Base-by-base conservation (phyloP, 2,888 invertebrate genomes). In the Latheticus oryzae region DNA sequence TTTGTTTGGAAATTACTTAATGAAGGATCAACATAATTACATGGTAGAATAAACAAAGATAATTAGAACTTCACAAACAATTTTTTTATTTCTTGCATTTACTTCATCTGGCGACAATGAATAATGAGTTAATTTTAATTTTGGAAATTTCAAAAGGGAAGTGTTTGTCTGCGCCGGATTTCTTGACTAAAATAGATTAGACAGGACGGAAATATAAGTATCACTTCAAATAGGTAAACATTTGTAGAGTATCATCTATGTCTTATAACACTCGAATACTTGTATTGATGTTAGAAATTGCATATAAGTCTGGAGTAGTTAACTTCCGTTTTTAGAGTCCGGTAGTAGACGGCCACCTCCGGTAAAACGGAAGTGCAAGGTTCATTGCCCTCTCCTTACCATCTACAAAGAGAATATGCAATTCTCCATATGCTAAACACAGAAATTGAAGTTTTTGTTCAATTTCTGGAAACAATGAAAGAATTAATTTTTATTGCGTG, bases 391-490 rank as follows among this genome's bases (percentile, higher is more conserved):
- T 51, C 53, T 23, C 15, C 2, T 5, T 21, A 11, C 42, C 28
- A 28, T 30, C 24, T 17, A 45, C 45, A 45, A 47, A 40, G 52
- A 62, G 52, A 60, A 42, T 60, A 59, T 51, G 23, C 37, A 50
- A 42, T 58, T 60, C 61, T 60, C 60, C 58, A 62, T 64, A 64
- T 60, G 63, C 61, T 58, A 63, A 61, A 51, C 58, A 40, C 56
- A 61, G 51, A 65, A 19, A 32, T 12, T n/a, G n/a, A n/a, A n/a
- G n/a, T n/a, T n/a, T n/a, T n/a, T n/a, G n/a, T n/a, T n/a, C n/a
- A n/a, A n/a, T n/a, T n/a, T n/a, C n/a, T n/a, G n/a, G n/a, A n/a
- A n/a, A n/a, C n/a, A n/a, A n/a, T n/a, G n/a, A n/a, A n/a, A n/a
- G n/a, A n/a, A n/a, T n/a, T n/a, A n/a, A n/a, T n/a, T n/a, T n/a